Conservation (phyloP, 2,888 invertebrate genomes). For the Villa cingulata region DNA sequence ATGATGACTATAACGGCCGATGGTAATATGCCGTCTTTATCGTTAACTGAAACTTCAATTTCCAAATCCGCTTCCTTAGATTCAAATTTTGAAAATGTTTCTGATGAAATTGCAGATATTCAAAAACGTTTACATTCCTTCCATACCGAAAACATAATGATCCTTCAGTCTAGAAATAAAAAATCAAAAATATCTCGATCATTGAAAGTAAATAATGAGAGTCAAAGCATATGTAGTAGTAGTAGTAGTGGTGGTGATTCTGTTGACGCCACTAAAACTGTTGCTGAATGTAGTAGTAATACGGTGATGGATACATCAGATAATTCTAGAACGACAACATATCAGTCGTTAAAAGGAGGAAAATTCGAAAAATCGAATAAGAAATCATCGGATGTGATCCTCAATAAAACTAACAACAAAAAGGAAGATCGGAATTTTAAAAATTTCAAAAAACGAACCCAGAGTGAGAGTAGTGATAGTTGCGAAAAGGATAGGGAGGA, state of each 20-base stretch:
- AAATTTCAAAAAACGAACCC: constrained; percentile 23
- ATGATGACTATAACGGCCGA: too few species aligned
- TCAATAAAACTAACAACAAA: constrained; percentile 33
- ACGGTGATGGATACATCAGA: too few species aligned
- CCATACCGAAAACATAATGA: constrained; percentile 48
- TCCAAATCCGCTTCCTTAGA: not conserved
- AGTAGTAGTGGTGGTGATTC: too few species aligned
- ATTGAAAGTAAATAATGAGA: constrained; percentile 10
- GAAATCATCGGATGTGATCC: too few species aligned
- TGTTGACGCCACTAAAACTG: too few species aligned
- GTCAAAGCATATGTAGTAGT: not conserved
- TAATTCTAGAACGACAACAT: too few species aligned
- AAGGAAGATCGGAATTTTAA: constrained; percentile 26
- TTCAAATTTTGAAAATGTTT: constrained; percentile 17
- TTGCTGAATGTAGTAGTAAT: too few species aligned
- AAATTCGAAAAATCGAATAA: too few species aligned
- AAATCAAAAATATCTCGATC: constrained; percentile 33
- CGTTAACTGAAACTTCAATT: not conserved
- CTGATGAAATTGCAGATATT: constrained; percentile 47
- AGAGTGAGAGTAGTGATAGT: not conserved
- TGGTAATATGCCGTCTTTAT: not conserved
- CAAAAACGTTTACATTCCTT: constrained; percentile 49
- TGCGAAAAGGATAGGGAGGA: not conserved
- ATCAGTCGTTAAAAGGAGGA: too few species aligned
- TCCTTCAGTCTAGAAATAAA: constrained; percentile 46